Conservation (phyloP, 2,113 vertebrate genomes). For the Nansenia antarctica region DNA sequence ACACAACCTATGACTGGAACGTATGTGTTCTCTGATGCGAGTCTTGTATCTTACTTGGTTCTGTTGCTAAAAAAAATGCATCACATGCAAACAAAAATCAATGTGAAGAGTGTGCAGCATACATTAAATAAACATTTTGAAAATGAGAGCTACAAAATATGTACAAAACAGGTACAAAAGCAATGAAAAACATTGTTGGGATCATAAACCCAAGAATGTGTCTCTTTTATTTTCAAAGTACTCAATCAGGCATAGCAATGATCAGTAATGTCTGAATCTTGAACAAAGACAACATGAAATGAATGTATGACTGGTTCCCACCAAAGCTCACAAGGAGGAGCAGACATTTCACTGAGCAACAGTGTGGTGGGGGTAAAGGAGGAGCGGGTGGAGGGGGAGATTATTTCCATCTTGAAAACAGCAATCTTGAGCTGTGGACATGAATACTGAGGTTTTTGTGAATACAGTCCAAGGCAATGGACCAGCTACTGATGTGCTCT, state of each 20-base stretch:
- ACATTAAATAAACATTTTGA: no score
- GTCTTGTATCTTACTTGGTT: not conserved
- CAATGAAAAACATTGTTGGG: not conserved
- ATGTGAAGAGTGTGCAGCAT: no score
- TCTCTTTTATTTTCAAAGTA: not conserved
- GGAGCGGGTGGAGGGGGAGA: conserved; percentile 8
- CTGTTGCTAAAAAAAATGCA: not conserved
- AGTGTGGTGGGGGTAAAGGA: not conserved
- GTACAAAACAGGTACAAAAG: no score
- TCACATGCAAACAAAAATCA: no score
- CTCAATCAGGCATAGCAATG: not conserved
- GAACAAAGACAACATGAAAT: conserved; percentile 58
- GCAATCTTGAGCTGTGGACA: conserved; percentile 57
- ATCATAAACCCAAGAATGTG: not conserved
- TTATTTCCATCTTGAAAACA: conserved; percentile 62
- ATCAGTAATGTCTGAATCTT: conserved; percentile 1
- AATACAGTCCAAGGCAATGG: conserved; percentile 22
- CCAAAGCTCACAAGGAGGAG: conserved; percentile 23
- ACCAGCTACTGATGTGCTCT: not conserved
- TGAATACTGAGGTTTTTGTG: conserved; percentile 58
- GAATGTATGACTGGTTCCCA: conserved; percentile 63
- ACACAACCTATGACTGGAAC: not conserved
- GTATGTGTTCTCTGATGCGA: not conserved
- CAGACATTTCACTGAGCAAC: not conserved
- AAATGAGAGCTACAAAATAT: no score